Percentiles rank a stretch among this genome's conserved stretches.
Conservation (phyloP, 2,888 invertebrate genomes). For the Chymomyza caudatula region DNA sequence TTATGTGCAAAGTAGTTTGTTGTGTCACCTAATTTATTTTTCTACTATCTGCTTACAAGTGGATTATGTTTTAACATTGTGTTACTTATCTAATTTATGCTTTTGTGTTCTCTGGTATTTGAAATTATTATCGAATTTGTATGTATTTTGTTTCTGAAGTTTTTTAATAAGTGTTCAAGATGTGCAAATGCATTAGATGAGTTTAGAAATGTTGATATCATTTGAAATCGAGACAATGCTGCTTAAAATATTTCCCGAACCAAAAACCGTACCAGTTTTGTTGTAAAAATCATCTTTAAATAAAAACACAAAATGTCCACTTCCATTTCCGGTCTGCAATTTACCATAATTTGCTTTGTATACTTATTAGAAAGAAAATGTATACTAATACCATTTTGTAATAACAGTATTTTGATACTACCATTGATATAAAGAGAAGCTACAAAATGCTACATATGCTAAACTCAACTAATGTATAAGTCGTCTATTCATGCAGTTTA, state of each 20-base stretch:
- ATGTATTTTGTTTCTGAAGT: background rate
- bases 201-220: no score
- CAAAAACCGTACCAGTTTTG: background rate
- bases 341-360: background rate
- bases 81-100: background rate
- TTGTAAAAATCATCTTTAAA: no score
- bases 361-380: background rate
- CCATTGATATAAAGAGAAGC: no score
- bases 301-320: no score
- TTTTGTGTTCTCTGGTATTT: background rate
- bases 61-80: background rate
- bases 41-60: constrained; percentile 9
- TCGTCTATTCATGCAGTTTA: background rate
- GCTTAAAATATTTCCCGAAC: no score
- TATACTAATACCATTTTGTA: no score
- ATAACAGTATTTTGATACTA: no score
- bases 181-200: background rate
- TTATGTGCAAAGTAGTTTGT: constrained; percentile 20
- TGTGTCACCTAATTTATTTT: background rate
- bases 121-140: background rate
- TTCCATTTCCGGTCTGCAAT: no score
- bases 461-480: background rate
- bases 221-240: background rate
- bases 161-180: background rate
- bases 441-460: background rate